phyloP scores from a whole-genome alignment of 2,113 vertebrate species.

The Oreocharis arfaki region DNA sequence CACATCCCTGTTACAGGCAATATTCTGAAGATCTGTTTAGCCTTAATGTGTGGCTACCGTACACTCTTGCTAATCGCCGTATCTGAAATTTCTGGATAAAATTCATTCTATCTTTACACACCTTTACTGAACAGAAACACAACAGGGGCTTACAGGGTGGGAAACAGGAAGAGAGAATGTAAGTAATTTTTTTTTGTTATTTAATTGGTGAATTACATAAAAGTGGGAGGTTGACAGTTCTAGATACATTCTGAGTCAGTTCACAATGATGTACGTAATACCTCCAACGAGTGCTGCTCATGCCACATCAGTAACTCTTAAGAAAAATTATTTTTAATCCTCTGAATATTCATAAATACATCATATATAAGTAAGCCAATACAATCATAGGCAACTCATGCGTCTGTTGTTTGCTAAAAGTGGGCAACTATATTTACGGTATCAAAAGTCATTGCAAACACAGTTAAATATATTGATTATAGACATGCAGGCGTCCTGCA shows the following conservation, averaged over 20 bases:
- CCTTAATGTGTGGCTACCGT: fast-evolving
- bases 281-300: neutral
- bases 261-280: neutral
- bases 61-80: neutral
- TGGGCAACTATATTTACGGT: neutral
- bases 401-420: slow-evolving; percentile 2
- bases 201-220: neutral
- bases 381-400: neutral
- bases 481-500: slow-evolving; percentile 15
- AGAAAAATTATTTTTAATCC: neutral
- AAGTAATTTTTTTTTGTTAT: neutral
- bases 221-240: neutral
- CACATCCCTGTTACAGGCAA: neutral
- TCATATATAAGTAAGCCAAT: neutral
- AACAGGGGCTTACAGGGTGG: neutral
- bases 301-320: neutral
- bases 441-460: slow-evolving; percentile 21
- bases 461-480: slow-evolving; percentile 22
- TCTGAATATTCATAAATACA: neutral
- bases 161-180: neutral
- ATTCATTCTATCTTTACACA: neutral
- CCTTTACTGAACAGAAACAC: neutral
- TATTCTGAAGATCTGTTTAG: neutral
- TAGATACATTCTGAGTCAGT: neutral
- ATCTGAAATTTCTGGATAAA: neutral